A percentile compares a stretch with the other conserved stretches of the same genome.
These are phyloP conservation scores for Ranitomeya variabilis DNA, from an alignment of 2,113 vertebrate genomes.

Conservation along the genomic window DNA sequence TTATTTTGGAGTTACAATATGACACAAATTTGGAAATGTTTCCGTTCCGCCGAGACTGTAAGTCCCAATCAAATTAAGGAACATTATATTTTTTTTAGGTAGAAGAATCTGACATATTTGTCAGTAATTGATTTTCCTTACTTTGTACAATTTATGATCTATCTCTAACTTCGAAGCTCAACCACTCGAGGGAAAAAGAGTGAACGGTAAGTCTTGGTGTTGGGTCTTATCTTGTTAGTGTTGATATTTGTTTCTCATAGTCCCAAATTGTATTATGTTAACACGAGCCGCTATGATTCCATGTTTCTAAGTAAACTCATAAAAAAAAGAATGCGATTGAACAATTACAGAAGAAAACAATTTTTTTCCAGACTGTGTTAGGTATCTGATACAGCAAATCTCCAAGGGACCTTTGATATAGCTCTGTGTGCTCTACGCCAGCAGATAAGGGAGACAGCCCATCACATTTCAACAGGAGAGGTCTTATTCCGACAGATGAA, in stretches of 20 bases:
- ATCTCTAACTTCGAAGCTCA: not conserved
- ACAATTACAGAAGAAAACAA: slow-evolving; percentile 37
- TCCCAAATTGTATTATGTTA: slow-evolving; percentile 27
- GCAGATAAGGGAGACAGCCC: slow-evolving; percentile 44
- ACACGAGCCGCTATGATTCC: not conserved
- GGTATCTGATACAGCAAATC: slow-evolving; percentile 45
- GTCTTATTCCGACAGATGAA: slow-evolving; percentile 54
- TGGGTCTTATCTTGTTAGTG: slow-evolving; percentile 36
- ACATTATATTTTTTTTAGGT: not conserved
- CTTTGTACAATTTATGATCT: slow-evolving; percentile 23
- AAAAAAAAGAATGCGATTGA: slow-evolving; percentile 36
- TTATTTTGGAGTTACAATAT: not conserved
- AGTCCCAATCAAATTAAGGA: not conserved
- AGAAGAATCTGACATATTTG: slow-evolving; percentile 11
- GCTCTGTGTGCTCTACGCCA: slow-evolving; percentile 14
- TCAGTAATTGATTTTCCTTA: slow-evolving; percentile 18
- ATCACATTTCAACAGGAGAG: slow-evolving; percentile 53
- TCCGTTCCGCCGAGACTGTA: not conserved
- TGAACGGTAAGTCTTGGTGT: slow-evolving; percentile 6
- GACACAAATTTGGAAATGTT: not conserved
- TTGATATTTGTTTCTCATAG: slow-evolving; percentile 32
- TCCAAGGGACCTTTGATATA: slow-evolving; percentile 45
- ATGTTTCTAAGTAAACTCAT: slow-evolving; percentile 41
- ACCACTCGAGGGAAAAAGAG: not conserved
- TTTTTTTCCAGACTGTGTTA: slow-evolving; percentile 31